Conservation (phyloP, 2,113 vertebrate genomes). For the Brachyhypopomus gauderio region DNA sequence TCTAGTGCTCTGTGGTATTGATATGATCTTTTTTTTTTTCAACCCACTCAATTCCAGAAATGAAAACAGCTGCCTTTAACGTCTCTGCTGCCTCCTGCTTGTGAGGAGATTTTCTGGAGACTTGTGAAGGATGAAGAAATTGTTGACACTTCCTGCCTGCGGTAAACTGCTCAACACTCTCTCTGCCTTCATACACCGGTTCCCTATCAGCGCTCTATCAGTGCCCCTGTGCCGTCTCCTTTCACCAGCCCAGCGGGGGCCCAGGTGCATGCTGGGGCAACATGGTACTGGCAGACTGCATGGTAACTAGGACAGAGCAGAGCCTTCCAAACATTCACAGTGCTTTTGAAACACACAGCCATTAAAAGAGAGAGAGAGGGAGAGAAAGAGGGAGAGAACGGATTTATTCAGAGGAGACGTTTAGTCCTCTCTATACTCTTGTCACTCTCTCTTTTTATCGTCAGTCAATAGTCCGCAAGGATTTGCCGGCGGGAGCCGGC, state of each 20-base stretch:
- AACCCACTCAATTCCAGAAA: not conserved
- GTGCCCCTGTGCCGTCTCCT: conserved; percentile 14
- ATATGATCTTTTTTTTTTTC: not conserved
- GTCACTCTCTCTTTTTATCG: not conserved
- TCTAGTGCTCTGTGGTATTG: not conserved
- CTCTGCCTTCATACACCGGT: not conserved
- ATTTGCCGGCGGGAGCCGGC: not conserved
- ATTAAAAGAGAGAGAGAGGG: not conserved
- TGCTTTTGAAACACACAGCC: conserved; percentile 34
- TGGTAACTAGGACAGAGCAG: conserved; percentile 63
- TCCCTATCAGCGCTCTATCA: not conserved
- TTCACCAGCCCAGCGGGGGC: conserved; percentile 54
- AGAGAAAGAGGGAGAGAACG: conserved; percentile 1
- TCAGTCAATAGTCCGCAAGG: not conserved
- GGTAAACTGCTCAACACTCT: conserved; percentile 8
- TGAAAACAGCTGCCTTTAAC: not conserved
- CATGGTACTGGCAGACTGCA: conserved; percentile 49
- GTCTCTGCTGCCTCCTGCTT: not conserved
- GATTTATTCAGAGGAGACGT: not conserved
- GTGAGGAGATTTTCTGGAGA: conserved; percentile 1
- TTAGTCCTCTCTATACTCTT: not conserved
- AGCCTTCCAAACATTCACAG: conserved; percentile 42
- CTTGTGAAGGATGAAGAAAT: not conserved
- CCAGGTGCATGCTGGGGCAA: conserved; percentile 60
- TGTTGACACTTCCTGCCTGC: conserved; percentile 1